A percentile compares a stretch with the other conserved stretches of the same genome.
These are phyloP conservation scores for Cyphomyrus discorhynchus DNA, from an alignment of 2,113 vertebrate species.

Conservation along the genomic window DNA sequence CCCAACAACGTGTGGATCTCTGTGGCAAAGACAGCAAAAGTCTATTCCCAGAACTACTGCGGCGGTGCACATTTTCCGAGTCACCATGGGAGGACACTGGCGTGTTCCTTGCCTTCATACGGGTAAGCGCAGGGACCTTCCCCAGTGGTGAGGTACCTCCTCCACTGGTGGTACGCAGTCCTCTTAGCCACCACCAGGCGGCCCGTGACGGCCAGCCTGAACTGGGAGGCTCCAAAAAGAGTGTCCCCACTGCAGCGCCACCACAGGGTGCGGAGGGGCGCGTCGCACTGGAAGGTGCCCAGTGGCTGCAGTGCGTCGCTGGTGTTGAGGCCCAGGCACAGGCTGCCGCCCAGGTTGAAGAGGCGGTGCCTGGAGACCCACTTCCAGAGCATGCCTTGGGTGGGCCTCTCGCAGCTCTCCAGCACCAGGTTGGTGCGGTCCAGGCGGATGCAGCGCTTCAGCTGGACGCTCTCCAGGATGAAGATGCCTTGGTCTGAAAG, in stretches of 20 bases:
- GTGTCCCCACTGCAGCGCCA: slow-evolving; percentile 71
- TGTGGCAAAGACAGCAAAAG: slow-evolving; percentile 49
- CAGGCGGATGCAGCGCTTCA: slow-evolving; percentile 65
- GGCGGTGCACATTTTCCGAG: not conserved
- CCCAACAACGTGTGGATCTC: slow-evolving; percentile 80
- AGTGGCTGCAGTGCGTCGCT: slow-evolving; percentile 58
- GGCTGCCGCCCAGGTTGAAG: slow-evolving; percentile 72
- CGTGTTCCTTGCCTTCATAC: slow-evolving; percentile 68
- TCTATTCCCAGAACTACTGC: not conserved
- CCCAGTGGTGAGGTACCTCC: slow-evolving; percentile 59
- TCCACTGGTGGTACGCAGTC: slow-evolving; percentile 62
- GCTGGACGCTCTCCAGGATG: slow-evolving; percentile 68
- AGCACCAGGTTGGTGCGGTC: slow-evolving; percentile 59
- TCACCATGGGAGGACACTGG: not conserved
- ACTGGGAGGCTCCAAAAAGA: slow-evolving; percentile 62
- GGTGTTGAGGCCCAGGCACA: slow-evolving; percentile 76
- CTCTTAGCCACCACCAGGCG: slow-evolving; percentile 64
- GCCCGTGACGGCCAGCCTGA: slow-evolving; percentile 59
- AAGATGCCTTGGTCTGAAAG: slow-evolving; percentile 75
- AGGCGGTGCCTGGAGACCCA: slow-evolving; percentile 81
- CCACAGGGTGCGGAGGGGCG: slow-evolving; percentile 52
- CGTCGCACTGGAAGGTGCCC: slow-evolving; percentile 71
- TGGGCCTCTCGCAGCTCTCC: slow-evolving; percentile 65
- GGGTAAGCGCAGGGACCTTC: slow-evolving; percentile 75
- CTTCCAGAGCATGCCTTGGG: slow-evolving; percentile 80